Conservation (phyloP, 2,888 invertebrate species). For the Diachrysia chrysitis region DNA sequence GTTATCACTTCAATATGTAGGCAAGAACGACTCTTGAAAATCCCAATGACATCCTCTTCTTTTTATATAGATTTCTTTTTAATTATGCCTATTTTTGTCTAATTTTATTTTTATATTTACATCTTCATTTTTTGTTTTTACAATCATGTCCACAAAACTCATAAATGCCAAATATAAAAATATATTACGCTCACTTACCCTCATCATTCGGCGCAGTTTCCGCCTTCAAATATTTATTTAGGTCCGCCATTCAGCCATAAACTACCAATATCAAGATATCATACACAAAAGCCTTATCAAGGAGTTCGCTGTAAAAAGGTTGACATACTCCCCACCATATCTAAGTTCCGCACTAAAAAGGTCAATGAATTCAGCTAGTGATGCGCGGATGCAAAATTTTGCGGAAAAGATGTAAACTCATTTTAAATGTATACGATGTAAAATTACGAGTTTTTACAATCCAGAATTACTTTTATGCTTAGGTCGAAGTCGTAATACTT, state of each 20-base stretch:
- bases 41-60: too few species aligned
- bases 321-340: slow-evolving; percentile 29
- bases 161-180: not conserved
- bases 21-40: too few species aligned
- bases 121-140: not conserved
- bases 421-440: not conserved
- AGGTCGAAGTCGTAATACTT: too few species aligned
- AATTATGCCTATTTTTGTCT: too few species aligned
- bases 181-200: slow-evolving; percentile 9
- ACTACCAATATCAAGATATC: slow-evolving; percentile 37
- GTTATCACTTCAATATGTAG: too few species aligned
- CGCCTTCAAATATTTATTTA: slow-evolving; percentile 34
- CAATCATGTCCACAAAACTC: not conserved
- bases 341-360: slow-evolving; percentile 37
- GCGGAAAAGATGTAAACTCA: not conserved
- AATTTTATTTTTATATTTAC: too few species aligned
- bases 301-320: slow-evolving; percentile 33
- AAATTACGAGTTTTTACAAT: too few species aligned
- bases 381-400: not conserved
- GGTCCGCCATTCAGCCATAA: slow-evolving; percentile 19
- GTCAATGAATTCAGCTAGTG: slow-evolving; percentile 42
- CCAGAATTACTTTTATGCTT: too few species aligned
- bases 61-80: too few species aligned
- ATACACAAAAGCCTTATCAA: slow-evolving; percentile 33
- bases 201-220: slow-evolving; percentile 21